Percentiles rank a stretch among this genome's conserved stretches.
Evolutionary conservation across 2,888 invertebrate genomes (phyloP).

Genomic region (Cantharis flavilabris): DNA sequence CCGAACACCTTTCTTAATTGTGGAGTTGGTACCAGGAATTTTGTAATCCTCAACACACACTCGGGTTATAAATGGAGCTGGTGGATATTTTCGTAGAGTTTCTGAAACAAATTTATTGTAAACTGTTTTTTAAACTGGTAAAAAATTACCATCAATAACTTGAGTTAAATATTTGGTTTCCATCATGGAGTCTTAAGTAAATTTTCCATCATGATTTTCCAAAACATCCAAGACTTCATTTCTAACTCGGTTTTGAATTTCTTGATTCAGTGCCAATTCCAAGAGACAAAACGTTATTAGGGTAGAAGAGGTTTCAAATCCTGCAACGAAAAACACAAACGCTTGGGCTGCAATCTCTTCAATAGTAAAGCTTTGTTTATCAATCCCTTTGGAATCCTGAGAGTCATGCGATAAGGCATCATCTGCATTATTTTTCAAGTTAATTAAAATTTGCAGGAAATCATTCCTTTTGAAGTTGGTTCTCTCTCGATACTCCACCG

Average conservation of each 20-base stretch:
- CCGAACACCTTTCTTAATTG: slow-evolving; percentile 36
- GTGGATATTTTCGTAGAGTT: slow-evolving; percentile 43
- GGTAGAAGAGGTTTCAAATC: slow-evolving; percentile 51
- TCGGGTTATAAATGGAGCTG: slow-evolving; percentile 40
- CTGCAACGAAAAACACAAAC: slow-evolving; percentile 44
- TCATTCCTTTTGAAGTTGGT: slow-evolving; percentile 58
- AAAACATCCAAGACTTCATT: slow-evolving; percentile 53
- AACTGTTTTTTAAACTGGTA: not conserved
- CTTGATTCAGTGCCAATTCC: slow-evolving; percentile 56
- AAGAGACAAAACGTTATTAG: slow-evolving; percentile 56
- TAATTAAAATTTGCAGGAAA: slow-evolving; percentile 60
- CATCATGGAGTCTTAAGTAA: slow-evolving; percentile 56
- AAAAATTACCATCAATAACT: slow-evolving; percentile 48
- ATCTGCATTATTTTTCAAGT: slow-evolving; percentile 47
- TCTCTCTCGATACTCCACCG: slow-evolving; percentile 54
- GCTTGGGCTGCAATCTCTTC: slow-evolving; percentile 39
- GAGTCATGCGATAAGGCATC: not conserved
- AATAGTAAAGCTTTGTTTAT: not conserved
- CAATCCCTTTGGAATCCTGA: not conserved
- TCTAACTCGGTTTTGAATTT: slow-evolving; percentile 54
- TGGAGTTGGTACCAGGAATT: slow-evolving; percentile 38
- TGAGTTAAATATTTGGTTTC: slow-evolving; percentile 58
- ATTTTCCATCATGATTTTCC: slow-evolving; percentile 47
- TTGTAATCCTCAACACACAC: slow-evolving; percentile 38
- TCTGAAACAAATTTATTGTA: slow-evolving; percentile 33